Evolutionary conservation across 2,888 invertebrate genomes (phyloP).

Genomic region (Campoplex capitator): DNA sequence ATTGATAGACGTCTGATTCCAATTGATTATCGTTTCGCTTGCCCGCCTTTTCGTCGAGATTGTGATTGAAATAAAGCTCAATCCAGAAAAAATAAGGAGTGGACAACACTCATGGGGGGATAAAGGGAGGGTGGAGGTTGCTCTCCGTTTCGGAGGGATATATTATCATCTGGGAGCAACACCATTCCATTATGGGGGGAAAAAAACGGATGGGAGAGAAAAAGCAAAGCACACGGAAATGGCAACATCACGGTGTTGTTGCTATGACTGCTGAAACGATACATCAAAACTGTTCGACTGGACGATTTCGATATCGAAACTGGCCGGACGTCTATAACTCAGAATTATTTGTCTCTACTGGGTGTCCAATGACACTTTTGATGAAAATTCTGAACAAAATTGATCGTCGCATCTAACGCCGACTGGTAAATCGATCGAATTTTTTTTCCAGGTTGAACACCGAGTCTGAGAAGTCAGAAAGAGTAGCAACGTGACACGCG

Average conservation of each 20-base stretch:
- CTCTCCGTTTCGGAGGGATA: constrained; percentile 37
- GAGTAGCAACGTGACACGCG: neutral
- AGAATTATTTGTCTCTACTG: constrained; percentile 60
- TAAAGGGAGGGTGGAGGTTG: constrained; percentile 55
- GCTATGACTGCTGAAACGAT: constrained; percentile 70
- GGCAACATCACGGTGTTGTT: constrained; percentile 40
- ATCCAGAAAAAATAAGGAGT: constrained; percentile 58
- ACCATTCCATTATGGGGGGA: constrained; percentile 45
- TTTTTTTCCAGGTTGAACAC: neutral
- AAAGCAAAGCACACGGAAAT: constrained; percentile 15
- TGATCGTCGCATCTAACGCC: neutral
- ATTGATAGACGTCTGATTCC: neutral
- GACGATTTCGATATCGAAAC: constrained; percentile 71
- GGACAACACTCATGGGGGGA: constrained; percentile 12
- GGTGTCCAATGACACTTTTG: constrained; percentile 47
- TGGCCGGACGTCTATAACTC: constrained; percentile 55
- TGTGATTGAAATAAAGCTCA: constrained; percentile 46
- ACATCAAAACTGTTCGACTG: constrained; percentile 81
- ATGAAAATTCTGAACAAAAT: neutral
- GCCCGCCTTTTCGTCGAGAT: constrained; percentile 45
- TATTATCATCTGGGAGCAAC: constrained; percentile 63
- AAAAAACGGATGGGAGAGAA: constrained; percentile 23
- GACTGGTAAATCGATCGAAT: neutral
- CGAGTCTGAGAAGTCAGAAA: neutral
- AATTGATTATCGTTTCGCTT: constrained; percentile 15